Conservation (phyloP, 2,113 vertebrate genomes). For the Sigmodon hispidus region DNA sequence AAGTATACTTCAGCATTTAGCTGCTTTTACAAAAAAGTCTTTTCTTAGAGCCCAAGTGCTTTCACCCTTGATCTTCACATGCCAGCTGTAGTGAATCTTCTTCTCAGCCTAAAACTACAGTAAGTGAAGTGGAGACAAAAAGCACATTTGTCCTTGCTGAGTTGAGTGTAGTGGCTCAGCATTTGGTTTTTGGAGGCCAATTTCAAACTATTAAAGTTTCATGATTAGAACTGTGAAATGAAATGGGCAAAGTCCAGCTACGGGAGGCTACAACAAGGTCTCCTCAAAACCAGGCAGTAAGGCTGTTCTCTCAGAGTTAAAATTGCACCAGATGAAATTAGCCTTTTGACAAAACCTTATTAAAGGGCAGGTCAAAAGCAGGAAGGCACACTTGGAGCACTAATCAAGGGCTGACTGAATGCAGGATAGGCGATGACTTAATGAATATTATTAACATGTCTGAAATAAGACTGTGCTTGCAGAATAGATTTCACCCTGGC, state of each 20-base stretch:
- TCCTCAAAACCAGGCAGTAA: not conserved
- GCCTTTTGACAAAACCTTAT: conserved; percentile 10
- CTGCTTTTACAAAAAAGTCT: not conserved
- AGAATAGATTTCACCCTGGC: conserved; percentile 48
- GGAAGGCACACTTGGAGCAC: not conserved
- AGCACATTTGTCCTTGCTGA: not conserved
- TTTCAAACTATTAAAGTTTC: not conserved
- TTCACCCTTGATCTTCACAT: not conserved
- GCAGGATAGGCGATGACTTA: conserved; percentile 5
- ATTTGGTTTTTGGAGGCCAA: not conserved
- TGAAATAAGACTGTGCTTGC: not conserved
- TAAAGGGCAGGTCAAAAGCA: conserved; percentile 63
- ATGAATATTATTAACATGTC: conserved; percentile 71
- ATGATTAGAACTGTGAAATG: not conserved
- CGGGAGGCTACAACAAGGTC: not conserved
- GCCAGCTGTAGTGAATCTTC: not conserved
- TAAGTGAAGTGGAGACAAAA: not conserved
- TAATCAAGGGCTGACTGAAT: conserved; percentile 51
- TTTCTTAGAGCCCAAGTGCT: not conserved
- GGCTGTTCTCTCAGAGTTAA: not conserved
- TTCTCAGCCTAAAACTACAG: not conserved
- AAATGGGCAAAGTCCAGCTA: not conserved
- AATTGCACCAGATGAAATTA: conserved; percentile 49
- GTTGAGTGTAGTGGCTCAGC: not conserved
- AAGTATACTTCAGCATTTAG: not conserved